These are phyloP conservation scores for Trisateles emortualis DNA, from an alignment of 2,888 invertebrate species.

Conservation along the genomic window DNA sequence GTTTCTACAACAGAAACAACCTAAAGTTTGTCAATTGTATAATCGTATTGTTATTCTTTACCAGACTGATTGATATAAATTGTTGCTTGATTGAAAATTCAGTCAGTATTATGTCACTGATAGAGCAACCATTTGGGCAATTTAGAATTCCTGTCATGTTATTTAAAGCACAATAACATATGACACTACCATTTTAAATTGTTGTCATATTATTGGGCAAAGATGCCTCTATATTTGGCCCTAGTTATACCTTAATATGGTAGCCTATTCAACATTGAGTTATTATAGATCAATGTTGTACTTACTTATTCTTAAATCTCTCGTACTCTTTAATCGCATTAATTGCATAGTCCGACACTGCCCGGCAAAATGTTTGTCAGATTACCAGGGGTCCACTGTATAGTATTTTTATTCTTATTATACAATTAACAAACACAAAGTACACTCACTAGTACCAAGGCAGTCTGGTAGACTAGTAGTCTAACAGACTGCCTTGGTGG, in stretches of 20 bases:
- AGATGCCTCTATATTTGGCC: background rate
- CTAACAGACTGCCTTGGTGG: no score
- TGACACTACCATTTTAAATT: background rate
- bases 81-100: constrained; percentile 7
- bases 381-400: no score
- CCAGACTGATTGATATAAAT: constrained; percentile 11
- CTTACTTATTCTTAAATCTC: no score
- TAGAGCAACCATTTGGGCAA: background rate
- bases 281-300: background rate
- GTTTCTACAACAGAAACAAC: background rate
- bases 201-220: background rate
- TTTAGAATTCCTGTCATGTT: background rate
- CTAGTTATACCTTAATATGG: background rate
- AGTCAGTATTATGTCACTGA: background rate
- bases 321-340: no score
- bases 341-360: no score
- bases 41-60: background rate
- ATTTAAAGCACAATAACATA: constrained; percentile 1
- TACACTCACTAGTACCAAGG: no score
- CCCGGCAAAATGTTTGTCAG: no score
- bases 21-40: background rate
- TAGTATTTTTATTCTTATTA: no score
- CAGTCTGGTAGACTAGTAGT: no score
- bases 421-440: no score
- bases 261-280: background rate